A percentile compares a stretch with the other conserved stretches of the same genome.
Evolutionary conservation across 2,113 vertebrate species (phyloP).

Genomic region (Albula goreensis): DNA sequence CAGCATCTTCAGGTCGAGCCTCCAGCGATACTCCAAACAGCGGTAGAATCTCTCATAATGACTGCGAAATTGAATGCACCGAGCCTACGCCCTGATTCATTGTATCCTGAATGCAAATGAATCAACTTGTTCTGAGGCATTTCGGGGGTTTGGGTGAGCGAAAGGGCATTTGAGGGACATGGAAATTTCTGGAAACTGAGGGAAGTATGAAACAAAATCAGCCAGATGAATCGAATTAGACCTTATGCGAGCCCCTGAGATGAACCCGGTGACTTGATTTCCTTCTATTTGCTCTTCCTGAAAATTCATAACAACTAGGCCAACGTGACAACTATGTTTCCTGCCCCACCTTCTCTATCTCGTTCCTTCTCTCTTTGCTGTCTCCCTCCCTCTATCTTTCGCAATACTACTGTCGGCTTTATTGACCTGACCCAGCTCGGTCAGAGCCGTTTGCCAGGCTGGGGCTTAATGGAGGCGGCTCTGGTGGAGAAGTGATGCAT

Average conservation of each 20-base stretch:
- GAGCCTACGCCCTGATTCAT: neutral
- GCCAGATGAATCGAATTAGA: neutral
- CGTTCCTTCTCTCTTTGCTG: no score
- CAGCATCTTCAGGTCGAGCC: neutral
- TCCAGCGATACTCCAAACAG: neutral
- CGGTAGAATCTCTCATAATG: neutral
- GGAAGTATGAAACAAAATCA: neutral
- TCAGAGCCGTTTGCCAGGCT: neutral
- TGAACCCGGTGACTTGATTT: neutral
- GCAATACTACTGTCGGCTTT: neutral
- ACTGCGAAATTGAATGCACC: neutral
- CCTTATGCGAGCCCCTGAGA: neutral
- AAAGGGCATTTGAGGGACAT: neutral
- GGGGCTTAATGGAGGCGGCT: neutral
- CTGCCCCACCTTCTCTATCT: no score
- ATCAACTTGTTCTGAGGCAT: neutral
- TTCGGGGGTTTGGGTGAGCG: neutral
- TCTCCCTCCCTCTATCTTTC: no score
- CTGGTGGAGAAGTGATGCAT: neutral
- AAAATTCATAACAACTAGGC: neutral
- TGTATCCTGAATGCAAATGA: neutral
- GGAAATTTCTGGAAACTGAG: neutral
- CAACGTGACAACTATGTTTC: neutral
- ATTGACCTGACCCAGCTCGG: neutral
- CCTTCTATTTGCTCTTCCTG: neutral